Base-by-base conservation (phyloP, 2,888 invertebrate genomes). In the Protophormia terraenovae region DNA sequence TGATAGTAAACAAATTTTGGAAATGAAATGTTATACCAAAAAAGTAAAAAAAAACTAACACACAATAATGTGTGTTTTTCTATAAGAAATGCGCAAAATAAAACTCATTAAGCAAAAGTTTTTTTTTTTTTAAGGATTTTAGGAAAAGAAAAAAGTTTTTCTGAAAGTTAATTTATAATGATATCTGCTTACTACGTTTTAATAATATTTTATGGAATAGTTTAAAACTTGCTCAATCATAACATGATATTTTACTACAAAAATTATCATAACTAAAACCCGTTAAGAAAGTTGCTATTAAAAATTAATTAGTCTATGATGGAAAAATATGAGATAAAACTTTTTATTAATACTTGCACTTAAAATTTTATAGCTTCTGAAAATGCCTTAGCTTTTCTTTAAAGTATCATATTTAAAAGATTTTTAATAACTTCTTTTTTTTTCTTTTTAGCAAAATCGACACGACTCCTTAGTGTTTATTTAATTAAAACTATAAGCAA, bases 361-460 rank as follows among this genome's bases (percentile, higher is more conserved):
- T n/a, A n/a, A n/a, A n/a, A n/a, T n/a, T n/a, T n/a, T n/a, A n/a
- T n/a, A n/a, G n/a, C n/a, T n/a, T n/a, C n/a, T n/a, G n/a, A n/a
- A n/a, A n/a, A n/a, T n/a, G n/a, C n/a, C 16, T 45, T 38, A 1
- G 1, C 45, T 45, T 45, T n/a, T n/a, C n/a, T n/a, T n/a, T n/a
- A n/a, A n/a, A n/a, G n/a, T n/a, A n/a, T n/a, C n/a, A n/a, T n/a
- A n/a, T n/a, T n/a, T n/a, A n/a, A n/a, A n/a, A n/a, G n/a, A n/a
- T n/a, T n/a, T n/a, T 58, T 58, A 16, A 12, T 8, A 29, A 1
- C 3, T 53, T 75, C 5, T 50, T 19, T 12, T n/a, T 16, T 14
- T 72, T 41, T 60, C 14, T 29, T 71, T 79, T 0, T 45, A 79
- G 79, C 12, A 45, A 71, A 64, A 32, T 24, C 16, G 12, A 0